These are phyloP conservation scores for Sarcophaga caerulescens DNA, from an alignment of 2,888 invertebrate genomes.

Conservation along the genomic window DNA sequence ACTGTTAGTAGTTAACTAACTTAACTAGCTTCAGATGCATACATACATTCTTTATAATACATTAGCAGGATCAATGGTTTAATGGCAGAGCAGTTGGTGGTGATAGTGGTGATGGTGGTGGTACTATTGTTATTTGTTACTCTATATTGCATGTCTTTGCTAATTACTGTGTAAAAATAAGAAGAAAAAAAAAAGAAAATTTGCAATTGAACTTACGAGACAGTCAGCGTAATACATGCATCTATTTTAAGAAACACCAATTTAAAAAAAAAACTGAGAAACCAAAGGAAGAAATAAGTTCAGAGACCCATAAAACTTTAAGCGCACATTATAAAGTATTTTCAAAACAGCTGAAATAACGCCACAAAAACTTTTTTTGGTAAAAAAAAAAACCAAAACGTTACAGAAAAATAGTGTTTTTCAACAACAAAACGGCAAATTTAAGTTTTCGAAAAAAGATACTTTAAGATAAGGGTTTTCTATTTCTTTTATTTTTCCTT, in stretches of 20 bases:
- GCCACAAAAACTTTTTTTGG: conserved; percentile 4
- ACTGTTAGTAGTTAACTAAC: background rate
- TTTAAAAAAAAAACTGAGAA: background rate
- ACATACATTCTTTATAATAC: background rate
- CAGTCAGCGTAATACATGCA: conserved; percentile 7
- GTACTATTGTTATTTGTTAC: conserved; percentile 62
- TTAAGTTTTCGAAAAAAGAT: conserved; percentile 60
- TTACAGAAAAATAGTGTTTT: conserved; percentile 33
- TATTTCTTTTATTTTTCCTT: background rate
- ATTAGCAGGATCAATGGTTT: no score
- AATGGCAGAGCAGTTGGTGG: background rate
- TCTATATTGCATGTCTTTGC: conserved; percentile 64
- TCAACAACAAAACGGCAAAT: conserved; percentile 14
- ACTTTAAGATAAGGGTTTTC: conserved; percentile 44
- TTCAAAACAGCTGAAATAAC: conserved; percentile 2
- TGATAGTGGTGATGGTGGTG: background rate
- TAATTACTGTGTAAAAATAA: conserved; percentile 62
- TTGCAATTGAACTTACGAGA: conserved; percentile 43
- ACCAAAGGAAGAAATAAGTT: conserved; percentile 16
- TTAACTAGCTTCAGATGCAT: background rate
- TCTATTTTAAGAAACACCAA: background rate
- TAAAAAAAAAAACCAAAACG: conserved; percentile 34
- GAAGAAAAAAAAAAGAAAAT: conserved; percentile 6
- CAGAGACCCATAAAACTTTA: conserved; percentile 50
- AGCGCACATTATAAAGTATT: conserved; percentile 35